Percentiles rank a stretch among this genome's conserved stretches.
Evolutionary conservation across 2,888 invertebrate genomes (phyloP).

Genomic region (Trissolcus brochymenae): DNA sequence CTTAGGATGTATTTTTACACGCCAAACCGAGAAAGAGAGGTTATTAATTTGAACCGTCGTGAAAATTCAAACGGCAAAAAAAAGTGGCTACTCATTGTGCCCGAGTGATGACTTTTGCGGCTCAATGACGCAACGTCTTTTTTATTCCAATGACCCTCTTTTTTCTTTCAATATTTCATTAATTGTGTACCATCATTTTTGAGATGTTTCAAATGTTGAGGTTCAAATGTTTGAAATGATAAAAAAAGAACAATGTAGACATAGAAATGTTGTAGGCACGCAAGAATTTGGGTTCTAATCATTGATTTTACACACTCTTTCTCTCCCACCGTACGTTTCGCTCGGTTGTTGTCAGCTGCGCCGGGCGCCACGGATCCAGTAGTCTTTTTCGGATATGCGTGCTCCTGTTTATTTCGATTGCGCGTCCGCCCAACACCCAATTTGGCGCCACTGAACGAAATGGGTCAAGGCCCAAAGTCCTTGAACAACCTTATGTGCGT

Average conservation of each 20-base stretch:
- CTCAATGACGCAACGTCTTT: constrained; percentile 15
- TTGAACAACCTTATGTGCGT: constrained; percentile 31
- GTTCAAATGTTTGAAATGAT: too few relatives aligned
- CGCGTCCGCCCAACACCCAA: constrained; percentile 64
- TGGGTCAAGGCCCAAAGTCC: constrained; percentile 72
- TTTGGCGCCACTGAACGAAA: constrained; percentile 72
- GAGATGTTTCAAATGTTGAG: too few relatives aligned
- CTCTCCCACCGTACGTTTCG: constrained; percentile 47
- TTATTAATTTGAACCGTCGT: background rate
- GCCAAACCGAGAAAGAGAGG: background rate
- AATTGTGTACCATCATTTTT: background rate
- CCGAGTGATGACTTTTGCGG: too few relatives aligned
- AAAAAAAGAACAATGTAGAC: too few relatives aligned
- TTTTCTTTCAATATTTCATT: too few relatives aligned
- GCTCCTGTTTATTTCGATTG: constrained; percentile 60
- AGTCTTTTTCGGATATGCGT: constrained; percentile 51
- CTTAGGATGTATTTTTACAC: background rate
- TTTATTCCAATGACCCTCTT: too few relatives aligned
- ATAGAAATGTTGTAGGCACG: constrained; percentile 14
- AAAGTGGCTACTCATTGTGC: background rate
- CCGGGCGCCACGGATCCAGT: constrained; percentile 39
- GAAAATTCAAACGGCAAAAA: too few relatives aligned
- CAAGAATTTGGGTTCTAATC: constrained; percentile 56
- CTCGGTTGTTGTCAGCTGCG: constrained; percentile 45
- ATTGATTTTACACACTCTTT: constrained; percentile 70